Percentiles rank a stretch among this genome's conserved stretches.
phyloP scores from a whole-genome alignment of 2,113 vertebrate genomes.

The Cyanistes caeruleus region DNA sequence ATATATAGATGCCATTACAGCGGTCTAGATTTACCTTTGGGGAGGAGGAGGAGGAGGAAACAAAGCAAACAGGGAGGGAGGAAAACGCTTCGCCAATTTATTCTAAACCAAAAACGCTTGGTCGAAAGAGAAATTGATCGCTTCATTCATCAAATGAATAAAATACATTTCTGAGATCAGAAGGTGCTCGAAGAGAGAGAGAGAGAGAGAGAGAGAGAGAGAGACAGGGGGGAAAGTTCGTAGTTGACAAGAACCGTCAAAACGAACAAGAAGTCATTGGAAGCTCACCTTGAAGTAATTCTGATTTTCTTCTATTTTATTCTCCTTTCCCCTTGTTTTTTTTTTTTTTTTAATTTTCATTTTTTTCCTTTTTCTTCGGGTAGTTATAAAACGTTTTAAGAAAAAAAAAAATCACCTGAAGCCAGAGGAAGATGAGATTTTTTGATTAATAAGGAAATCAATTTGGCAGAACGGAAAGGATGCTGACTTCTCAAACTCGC shows the following conservation, averaged over 20 bases:
- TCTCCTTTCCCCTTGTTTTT: accelerated
- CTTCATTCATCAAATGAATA: conserved; percentile 34
- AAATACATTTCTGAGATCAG: conserved; percentile 34
- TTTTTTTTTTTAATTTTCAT: accelerated
- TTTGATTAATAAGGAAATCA: conserved; percentile 40
- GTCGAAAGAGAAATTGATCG: conserved; percentile 14
- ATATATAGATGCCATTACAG: not conserved
- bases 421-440: not conserved
- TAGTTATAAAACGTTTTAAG: not conserved
- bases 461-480: not conserved
- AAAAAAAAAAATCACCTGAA: not conserved
- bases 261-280: not conserved
- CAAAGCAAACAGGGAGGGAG: not conserved
- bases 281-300: not conserved
- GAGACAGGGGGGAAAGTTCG: not conserved
- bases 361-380: accelerated
- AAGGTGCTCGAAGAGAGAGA: not conserved
- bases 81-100: not conserved
- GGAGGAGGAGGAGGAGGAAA: not conserved
- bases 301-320: not conserved
- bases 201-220: not conserved
- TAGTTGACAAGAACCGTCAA: conserved; percentile 14
- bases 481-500: not conserved
- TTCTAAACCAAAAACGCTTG: not conserved
- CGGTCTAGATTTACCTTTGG: not conserved